Evolutionary conservation across 2,113 vertebrate species (phyloP).

Genomic region (Anthoscopus minutus): DNA sequence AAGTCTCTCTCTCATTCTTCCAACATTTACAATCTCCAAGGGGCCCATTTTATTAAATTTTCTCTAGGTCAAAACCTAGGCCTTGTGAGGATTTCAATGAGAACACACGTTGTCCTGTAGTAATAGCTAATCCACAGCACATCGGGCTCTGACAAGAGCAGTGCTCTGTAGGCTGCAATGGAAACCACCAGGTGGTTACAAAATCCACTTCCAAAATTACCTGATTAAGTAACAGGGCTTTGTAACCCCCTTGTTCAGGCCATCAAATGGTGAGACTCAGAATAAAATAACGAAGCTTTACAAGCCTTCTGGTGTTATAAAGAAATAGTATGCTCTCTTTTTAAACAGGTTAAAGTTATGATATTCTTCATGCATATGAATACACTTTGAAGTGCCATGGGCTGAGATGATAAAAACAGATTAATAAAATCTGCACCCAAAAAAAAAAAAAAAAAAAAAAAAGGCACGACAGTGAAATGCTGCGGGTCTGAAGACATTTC

Average conservation of each 20-base stretch:
- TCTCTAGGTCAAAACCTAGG: not conserved
- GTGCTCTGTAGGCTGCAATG: not conserved
- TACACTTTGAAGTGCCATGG: not conserved
- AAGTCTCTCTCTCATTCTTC: not conserved
- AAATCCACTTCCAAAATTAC: conserved; percentile 44
- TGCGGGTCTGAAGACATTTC: not conserved
- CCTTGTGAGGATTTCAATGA: not conserved
- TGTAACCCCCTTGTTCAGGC: not conserved
- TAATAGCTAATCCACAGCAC: not conserved
- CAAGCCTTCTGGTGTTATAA: not conserved
- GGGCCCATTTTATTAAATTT: not conserved
- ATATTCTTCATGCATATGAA: not conserved
- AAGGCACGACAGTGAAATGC: not conserved
- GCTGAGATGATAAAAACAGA: not conserved
- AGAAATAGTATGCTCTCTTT: not conserved
- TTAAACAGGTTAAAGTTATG: not conserved
- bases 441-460: not conserved
- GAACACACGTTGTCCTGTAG: not conserved
- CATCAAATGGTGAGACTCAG: not conserved
- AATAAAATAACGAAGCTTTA: not conserved
- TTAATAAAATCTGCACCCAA: not conserved
- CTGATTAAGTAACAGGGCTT: conserved; percentile 24
- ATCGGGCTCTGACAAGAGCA: not conserved
- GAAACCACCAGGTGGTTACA: conserved; percentile 36
- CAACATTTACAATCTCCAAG: not conserved